phyloP scores from a whole-genome alignment of 2,797 vertebrate genomes.

The Ispidina picta region DNA sequence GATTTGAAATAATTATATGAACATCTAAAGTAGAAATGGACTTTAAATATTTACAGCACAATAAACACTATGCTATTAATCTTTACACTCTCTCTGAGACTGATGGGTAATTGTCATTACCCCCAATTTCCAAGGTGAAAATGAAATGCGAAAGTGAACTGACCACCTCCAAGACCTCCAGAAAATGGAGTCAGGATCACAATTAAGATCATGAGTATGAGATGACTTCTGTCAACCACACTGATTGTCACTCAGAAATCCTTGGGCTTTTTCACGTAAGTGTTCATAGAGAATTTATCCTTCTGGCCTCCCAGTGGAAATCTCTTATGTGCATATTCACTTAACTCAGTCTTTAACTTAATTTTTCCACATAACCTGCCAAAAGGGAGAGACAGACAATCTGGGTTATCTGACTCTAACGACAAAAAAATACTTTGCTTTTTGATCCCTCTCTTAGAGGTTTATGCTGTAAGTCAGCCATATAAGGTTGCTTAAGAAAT shows the following conservation, averaged over 20 bases:
- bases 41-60: not conserved
- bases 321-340: not conserved
- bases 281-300: not conserved
- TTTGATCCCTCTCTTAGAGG: not conserved
- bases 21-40: not conserved
- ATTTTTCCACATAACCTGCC: not conserved
- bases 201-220: not conserved
- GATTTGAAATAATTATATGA: not conserved
- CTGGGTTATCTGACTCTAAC: not conserved
- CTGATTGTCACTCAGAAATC: not conserved
- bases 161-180: not conserved
- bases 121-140: conserved; percentile 2
- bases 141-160: not conserved
- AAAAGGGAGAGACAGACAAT: not conserved
- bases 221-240: not conserved
- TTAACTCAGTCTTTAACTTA: not conserved
- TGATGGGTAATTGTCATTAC: not conserved
- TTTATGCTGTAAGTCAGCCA: not conserved
- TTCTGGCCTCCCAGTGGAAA: not conserved
- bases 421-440: not conserved
- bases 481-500: not conserved
- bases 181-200: not conserved
- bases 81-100: not conserved
- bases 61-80: not conserved
- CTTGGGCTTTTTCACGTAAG: not conserved